These are phyloP conservation scores for Ascaphus truei DNA, from an alignment of 2,113 vertebrate species.

Conservation along the genomic window DNA sequence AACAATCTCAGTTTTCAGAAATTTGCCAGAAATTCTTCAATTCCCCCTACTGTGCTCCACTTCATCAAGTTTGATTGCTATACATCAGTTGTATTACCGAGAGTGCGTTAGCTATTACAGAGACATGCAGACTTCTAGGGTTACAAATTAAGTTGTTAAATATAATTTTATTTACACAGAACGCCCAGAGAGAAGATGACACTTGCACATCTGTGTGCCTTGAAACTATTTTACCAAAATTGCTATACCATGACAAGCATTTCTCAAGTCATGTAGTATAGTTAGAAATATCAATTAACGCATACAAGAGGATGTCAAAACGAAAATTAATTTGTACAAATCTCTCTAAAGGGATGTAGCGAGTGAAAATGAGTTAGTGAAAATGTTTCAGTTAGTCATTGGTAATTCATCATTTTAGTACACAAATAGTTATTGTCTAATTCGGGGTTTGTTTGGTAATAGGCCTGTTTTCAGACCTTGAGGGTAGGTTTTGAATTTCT, in stretches of 20 bases:
- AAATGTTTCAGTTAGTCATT: neutral
- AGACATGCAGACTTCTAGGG: conserved; percentile 11
- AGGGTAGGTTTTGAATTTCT: too few species aligned
- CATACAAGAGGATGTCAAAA: conserved; percentile 21
- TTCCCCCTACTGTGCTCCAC: neutral
- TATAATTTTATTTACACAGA: conserved; percentile 30
- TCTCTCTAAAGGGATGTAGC: neutral
- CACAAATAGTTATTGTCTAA: neutral
- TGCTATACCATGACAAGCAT: conserved; percentile 22
- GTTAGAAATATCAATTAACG: conserved; percentile 21
- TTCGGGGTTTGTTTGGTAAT: neutral
- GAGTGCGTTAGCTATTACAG: neutral
- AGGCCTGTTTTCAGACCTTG: too few species aligned
- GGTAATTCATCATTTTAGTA: neutral
- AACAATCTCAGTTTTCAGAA: too few species aligned
- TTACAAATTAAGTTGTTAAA: conserved; percentile 33
- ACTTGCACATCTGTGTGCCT: conserved; percentile 27
- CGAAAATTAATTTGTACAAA: neutral
- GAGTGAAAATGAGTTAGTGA: neutral
- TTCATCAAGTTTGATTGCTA: too few species aligned
- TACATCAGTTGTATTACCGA: too few species aligned
- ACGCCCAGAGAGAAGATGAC: conserved; percentile 6
- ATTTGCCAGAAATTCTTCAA: neutral
- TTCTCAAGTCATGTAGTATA: conserved; percentile 3
- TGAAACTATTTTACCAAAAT: conserved; percentile 34